phyloP scores from a whole-genome alignment of 2,888 invertebrate genomes.

The Eristalis tenax region DNA sequence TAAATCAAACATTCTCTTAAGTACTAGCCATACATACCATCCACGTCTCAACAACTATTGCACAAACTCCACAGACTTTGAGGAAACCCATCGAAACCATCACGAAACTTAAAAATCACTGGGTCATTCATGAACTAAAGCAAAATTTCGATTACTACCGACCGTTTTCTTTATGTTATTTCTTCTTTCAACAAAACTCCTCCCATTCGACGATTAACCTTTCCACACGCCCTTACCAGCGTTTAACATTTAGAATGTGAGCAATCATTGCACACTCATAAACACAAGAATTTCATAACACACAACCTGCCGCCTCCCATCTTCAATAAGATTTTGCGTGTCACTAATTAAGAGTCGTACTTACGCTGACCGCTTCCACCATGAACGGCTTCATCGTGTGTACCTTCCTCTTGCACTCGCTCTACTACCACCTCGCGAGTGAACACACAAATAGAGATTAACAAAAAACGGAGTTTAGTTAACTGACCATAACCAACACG shows the following conservation, averaged over 20 bases:
- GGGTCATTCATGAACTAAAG: background rate
- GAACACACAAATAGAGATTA: constrained; percentile 31
- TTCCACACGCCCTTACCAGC: background rate
- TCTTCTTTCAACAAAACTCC: background rate
- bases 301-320: constrained; percentile 6
- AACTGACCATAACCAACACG: constrained; percentile 67
- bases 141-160: background rate
- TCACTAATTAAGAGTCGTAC: constrained; percentile 49
- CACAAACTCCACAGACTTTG: background rate
- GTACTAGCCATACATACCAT: no score
- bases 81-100: background rate
- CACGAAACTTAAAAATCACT: background rate
- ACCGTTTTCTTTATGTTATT: background rate
- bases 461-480: constrained; percentile 38
- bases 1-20: no score
- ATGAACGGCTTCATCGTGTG: constrained; percentile 35
- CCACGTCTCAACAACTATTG: no score
- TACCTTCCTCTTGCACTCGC: constrained; percentile 1
- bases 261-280: constrained; percentile 23
- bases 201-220: background rate
- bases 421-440: background rate
- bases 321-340: constrained; percentile 54
- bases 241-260: background rate
- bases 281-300: constrained; percentile 39
- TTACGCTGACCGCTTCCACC: constrained; percentile 45